A percentile compares a stretch with the other conserved stretches of the same genome.
phyloP scores from a whole-genome alignment of 2,113 vertebrate species.

The Tichodroma muraria region DNA sequence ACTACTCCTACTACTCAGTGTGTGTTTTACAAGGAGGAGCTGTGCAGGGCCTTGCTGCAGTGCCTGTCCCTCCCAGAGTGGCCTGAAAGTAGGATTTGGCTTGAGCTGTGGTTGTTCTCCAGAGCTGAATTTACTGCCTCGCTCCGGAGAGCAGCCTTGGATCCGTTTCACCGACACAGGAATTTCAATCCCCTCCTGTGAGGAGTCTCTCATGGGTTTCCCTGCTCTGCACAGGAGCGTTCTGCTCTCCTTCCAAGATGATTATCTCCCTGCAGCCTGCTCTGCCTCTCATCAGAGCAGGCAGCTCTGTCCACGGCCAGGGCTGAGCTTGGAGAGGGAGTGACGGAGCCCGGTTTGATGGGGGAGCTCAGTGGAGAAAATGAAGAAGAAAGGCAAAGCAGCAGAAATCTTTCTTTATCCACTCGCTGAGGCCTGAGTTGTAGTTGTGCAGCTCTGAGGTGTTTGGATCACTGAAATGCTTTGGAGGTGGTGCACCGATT shows the following conservation, averaged over 20 bases:
- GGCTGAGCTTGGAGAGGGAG: neutral
- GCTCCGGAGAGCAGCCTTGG: neutral
- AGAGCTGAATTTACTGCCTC: neutral
- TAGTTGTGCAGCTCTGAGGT: neutral
- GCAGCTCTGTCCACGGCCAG: neutral
- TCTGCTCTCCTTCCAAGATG: neutral
- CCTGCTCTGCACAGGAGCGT: neutral
- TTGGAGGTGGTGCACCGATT: neutral
- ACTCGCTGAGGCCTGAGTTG: neutral
- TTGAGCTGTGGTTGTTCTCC: neutral
- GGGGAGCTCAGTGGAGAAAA: neutral
- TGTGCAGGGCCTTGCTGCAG: neutral
- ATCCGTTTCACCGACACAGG: neutral
- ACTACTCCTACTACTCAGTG: no score
- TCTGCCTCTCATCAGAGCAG: neutral
- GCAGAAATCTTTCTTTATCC: neutral
- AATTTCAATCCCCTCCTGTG: neutral
- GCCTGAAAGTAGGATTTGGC: constrained; percentile 4
- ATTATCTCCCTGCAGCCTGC: neutral
- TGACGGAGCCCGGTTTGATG: neutral
- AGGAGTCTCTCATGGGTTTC: neutral
- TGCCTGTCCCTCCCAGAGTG: neutral
- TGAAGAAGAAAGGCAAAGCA: neutral
- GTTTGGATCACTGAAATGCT: neutral
- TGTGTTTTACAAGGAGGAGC: neutral